Evolutionary conservation across 1,140 invertebrate species (phyloP), one percentile per base, ranked within the genome.

Genomic region (Micrasema minimum): DNA sequence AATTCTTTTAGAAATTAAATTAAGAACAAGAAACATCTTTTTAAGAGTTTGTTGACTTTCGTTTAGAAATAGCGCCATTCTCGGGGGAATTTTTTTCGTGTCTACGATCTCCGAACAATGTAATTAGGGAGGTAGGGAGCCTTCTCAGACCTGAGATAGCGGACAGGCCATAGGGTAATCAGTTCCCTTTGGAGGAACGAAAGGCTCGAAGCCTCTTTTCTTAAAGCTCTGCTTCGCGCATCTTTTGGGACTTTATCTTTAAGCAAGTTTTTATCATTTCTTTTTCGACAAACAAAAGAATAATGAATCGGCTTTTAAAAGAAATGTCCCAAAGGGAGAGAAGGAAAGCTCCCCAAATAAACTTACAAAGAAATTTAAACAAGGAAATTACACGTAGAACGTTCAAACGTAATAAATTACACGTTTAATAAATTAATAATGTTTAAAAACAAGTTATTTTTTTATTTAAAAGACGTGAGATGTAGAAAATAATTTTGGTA

Each of bases 151-250:
- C 41, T 14, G 61, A 26, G 16, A 6, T 23, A 46, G 20, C 16
- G 20, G 22, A 67, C 50, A 67, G 51, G 50, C 31, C 65, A 67
- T 67, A 67, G 51, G 65, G 65, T 67, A 67, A 67, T 67, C 65
- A 67, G 65, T 55, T 55, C 65, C 23, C 38, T 51, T 41, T 66
- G 45, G 31, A 51, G 35, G 35, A 31, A 67, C 18, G 48, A 43
- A 43, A 55, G 7, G 16, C 26, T 20, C 16, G 37, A 26, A n/a
- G n/a, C 37, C 46, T 50, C 55, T 9, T 31, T 23, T 66, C 35
- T 66, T n/a, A 20, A 48, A 23, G 50, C 50, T 37, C 14, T 37
- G 31, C 22, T 65, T 65, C 46, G 14, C 62, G 45, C 62, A 37
- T 11, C 62, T 48, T 22, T 66, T 23, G 38, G 51, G 65, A 67